Evolutionary conservation across 2,888 invertebrate species (phyloP), one percentile per base, ranked within the genome.

Genomic region (Plebejus anna): DNA sequence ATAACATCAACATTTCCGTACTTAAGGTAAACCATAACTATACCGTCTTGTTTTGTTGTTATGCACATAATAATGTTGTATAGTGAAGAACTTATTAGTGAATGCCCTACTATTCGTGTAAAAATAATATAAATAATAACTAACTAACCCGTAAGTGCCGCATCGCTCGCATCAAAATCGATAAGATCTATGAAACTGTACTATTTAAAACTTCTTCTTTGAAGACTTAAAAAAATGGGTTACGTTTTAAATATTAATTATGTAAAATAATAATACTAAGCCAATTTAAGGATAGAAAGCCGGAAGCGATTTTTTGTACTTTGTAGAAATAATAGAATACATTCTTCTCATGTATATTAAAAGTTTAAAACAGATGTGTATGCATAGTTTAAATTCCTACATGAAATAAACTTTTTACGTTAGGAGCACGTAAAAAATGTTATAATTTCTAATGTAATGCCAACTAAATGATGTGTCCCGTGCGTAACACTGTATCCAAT

Each of bases 401-500:
- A 28, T 32, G 28, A 28, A 61, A 11, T 61, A 61, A 28, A 28
- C 4, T 22, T 61, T n/a, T 28, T 32, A 28, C 28, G 22, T 59
- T 22, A 22, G 22, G 22, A 22, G 6, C 61, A 11, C 61, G 11
- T 70, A 22, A 22, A 0, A 22, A 22, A 32, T n/a, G 51, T 73
- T 73, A 51, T 73, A 73, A 73, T 73, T 4, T 73, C 32, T 51
- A 5, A 55, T 16, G 28, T 36, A 55, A 51, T 32, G 51, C n/a
- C 28, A 2, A 28, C 16, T 55, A 73, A 55, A 16, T 55, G 47
- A 73, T 36, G 22, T 22, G 22, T 28, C 73, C 32, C 55, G 51
- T 73, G 51, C 51, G 73, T 73, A 73, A 78, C 76, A 79, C 77
- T 77, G 76, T 77, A 78, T 75, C 71, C 78, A 78, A 79, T 79